Evolutionary conservation across 2,797 vertebrate genomes (phyloP).

Genomic region (Chanos chanos): DNA sequence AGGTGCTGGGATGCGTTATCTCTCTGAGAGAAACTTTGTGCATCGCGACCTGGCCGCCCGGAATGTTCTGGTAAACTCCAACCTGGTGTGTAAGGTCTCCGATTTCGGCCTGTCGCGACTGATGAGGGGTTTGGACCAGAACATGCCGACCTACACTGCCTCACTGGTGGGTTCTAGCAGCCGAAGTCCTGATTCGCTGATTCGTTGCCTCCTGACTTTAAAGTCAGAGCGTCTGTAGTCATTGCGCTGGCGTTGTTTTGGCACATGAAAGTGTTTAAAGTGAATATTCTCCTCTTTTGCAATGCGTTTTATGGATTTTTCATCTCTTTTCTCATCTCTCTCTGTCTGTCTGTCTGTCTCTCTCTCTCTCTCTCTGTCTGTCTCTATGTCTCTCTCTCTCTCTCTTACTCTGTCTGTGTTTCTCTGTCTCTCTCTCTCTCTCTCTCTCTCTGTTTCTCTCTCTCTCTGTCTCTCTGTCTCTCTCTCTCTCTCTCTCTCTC

Average conservation of each 20-base stretch:
- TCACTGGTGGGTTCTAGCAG: slow-evolving; percentile 65
- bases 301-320: too few relatives aligned
- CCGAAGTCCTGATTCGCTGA: background rate
- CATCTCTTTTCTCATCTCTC: too few relatives aligned
- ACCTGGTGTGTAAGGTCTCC: slow-evolving; percentile 92
- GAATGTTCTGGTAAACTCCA: slow-evolving; percentile 89
- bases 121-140: slow-evolving; percentile 83
- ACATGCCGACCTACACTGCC: slow-evolving; percentile 78
- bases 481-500: slow-evolving; percentile 1
- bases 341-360: too few relatives aligned
- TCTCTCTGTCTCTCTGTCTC: background rate
- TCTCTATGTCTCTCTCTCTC: too few relatives aligned
- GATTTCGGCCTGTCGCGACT: slow-evolving; percentile 90
- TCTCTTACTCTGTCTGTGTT: too few relatives aligned
- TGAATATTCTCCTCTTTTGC: too few relatives aligned
- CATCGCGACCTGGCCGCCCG: slow-evolving; percentile 91
- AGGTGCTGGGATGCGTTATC: slow-evolving; percentile 93
- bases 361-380: too few relatives aligned
- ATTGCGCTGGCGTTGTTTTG: too few relatives aligned
- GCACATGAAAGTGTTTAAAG: too few relatives aligned
- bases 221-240: too few relatives aligned
- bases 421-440: background rate
- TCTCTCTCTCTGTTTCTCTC: background rate
- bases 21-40: slow-evolving; percentile 89
- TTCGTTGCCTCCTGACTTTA: background rate